Evolutionary conservation across 2,113 vertebrate genomes (phyloP).

Genomic region (Psilopsiagon aurifrons): DNA sequence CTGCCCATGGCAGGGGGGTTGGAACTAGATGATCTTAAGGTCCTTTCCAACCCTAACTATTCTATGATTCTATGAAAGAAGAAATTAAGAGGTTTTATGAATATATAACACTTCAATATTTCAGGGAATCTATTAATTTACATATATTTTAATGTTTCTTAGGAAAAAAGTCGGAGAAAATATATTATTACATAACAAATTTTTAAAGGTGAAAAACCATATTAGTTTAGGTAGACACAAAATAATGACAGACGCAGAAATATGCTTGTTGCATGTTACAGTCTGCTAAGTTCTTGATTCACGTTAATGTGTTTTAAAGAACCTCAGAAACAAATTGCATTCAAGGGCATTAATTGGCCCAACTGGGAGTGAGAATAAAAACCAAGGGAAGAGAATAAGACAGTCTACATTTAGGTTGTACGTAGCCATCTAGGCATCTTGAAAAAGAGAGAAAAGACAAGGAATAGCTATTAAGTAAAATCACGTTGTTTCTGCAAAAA

Average conservation of each 20-base stretch:
- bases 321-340: not conserved
- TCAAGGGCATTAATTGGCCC: not conserved
- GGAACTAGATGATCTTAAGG: too few relatives aligned
- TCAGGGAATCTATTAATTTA: not conserved
- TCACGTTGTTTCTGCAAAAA: not conserved
- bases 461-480: not conserved
- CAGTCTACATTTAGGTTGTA: rapidly evolving
- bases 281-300: not conserved
- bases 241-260: not conserved
- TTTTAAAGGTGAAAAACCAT: not conserved
- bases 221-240: not conserved
- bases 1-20: too few relatives aligned
- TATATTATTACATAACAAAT: not conserved
- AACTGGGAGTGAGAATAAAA: not conserved
- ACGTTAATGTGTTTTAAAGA: not conserved
- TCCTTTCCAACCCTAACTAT: too few relatives aligned
- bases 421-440: not conserved
- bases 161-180: not conserved
- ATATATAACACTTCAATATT: not conserved
- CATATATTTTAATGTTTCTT: not conserved
- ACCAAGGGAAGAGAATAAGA: not conserved
- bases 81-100: not conserved
- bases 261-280: not conserved
- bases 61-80: not conserved
- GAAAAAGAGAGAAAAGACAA: not conserved